Percentiles rank a stretch among this genome's conserved stretches.
Evolutionary conservation across 2,888 invertebrate species (phyloP).

Genomic region (Scaptomyza parva): DNA sequence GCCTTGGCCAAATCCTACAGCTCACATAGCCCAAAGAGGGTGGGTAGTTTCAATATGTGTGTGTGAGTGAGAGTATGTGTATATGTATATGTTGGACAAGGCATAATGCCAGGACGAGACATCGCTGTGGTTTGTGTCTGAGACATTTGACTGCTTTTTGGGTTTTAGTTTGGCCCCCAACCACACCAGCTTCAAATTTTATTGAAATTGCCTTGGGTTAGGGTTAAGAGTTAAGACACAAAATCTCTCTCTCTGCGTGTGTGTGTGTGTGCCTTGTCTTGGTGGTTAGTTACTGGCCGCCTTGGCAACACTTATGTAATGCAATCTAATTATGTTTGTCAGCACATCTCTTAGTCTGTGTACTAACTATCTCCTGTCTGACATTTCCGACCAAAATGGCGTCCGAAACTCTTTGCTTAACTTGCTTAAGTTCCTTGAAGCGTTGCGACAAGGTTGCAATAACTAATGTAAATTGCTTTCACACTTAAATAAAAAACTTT

Average conservation of each 20-base stretch:
- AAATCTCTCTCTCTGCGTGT: not conserved
- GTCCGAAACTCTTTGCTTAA: conserved; percentile 27
- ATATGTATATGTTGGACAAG: conserved; percentile 43
- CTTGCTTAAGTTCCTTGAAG: conserved; percentile 3
- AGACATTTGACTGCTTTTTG: conserved; percentile 78
- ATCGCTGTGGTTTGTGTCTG: conserved; percentile 75
- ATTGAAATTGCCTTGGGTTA: conserved; percentile 69
- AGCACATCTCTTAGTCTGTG: conserved; percentile 24
- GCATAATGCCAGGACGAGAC: conserved; percentile 60
- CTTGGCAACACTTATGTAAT: conserved; percentile 75
- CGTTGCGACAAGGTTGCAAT: not conserved
- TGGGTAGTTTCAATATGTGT: not conserved
- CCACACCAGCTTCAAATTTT: conserved; percentile 63
- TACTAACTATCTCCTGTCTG: conserved; percentile 28
- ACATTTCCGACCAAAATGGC: conserved; percentile 56
- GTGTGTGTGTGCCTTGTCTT: not conserved
- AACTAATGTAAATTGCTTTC: no score
- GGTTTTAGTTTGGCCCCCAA: conserved; percentile 36
- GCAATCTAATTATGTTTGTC: conserved; percentile 76
- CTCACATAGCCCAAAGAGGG: conserved; percentile 8
- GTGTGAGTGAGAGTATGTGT: conserved; percentile 11
- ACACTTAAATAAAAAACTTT: not conserved
- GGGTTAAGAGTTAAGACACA: conserved; percentile 41
- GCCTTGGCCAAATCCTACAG: conserved; percentile 66
- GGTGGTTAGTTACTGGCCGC: conserved; percentile 27